Percentiles rank a stretch among this genome's conserved stretches.
phyloP scores from a whole-genome alignment of 2,888 invertebrate species.

The Sphinx pinastri region DNA sequence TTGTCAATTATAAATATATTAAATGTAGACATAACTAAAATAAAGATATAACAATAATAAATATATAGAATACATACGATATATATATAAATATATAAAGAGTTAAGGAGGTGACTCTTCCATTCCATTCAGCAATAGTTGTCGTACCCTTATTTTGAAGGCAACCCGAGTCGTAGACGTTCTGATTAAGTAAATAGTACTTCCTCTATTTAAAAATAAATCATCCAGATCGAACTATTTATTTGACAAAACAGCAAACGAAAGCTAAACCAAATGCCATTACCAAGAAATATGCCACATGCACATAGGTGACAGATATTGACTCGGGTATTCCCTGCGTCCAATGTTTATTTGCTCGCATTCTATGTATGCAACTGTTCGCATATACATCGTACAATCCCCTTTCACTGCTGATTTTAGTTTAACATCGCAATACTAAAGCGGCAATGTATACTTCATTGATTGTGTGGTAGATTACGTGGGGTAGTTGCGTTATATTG shows the following conservation, averaged over 20 bases:
- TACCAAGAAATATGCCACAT: slow-evolving; percentile 47
- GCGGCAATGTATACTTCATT: slow-evolving; percentile 44
- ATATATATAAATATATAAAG: no score
- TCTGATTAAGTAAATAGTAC: no score
- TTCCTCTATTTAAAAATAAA: not conserved
- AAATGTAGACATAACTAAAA: no score
- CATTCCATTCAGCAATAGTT: no score
- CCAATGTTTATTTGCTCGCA: slow-evolving; percentile 56
- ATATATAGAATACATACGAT: no score
- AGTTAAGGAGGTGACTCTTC: no score
- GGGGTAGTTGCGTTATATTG: slow-evolving; percentile 31
- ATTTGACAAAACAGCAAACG: not conserved
- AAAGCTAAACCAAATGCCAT: slow-evolving; percentile 31
- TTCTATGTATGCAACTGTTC: not conserved
- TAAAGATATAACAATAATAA: no score
- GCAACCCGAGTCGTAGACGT: no score
- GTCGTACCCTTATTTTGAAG: no score
- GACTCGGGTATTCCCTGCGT: slow-evolving; percentile 69
- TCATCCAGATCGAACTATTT: not conserved
- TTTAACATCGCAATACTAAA: slow-evolving; percentile 6
- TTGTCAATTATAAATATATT: no score
- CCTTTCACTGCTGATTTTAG: slow-evolving; percentile 15
- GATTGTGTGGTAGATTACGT: slow-evolving; percentile 37
- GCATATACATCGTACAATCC: slow-evolving; percentile 20
- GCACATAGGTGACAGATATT: slow-evolving; percentile 62